A percentile compares a stretch with the other conserved stretches of the same genome.
phyloP scores from a whole-genome alignment of 2,113 vertebrate species.

The Syngnathoides biaculeatus region DNA sequence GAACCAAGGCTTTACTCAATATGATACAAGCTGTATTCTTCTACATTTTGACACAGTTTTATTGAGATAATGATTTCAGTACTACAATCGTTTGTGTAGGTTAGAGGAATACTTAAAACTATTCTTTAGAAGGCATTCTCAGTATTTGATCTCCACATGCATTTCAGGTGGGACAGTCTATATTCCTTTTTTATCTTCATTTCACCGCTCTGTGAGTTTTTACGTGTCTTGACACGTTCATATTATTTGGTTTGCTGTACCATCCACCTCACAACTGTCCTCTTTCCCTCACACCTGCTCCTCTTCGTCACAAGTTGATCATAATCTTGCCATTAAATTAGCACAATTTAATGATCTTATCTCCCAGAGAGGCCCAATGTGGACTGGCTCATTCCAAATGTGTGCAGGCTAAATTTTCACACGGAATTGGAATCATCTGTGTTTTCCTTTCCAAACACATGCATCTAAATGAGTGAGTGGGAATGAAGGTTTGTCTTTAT shows the following conservation, averaged over 20 bases:
- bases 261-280: not conserved
- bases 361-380: slow-evolving; percentile 35
- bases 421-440: slow-evolving; percentile 18
- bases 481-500: not conserved
- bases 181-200: too few relatives aligned
- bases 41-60: too few relatives aligned
- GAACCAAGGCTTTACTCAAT: too few relatives aligned
- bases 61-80: too few relatives aligned
- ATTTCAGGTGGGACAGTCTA: too few relatives aligned
- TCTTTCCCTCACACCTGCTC: slow-evolving; percentile 1
- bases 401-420: slow-evolving; percentile 12
- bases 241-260: not conserved
- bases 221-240: not conserved
- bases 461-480: not conserved
- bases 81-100: too few relatives aligned
- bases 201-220: not conserved
- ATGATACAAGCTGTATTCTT: too few relatives aligned
- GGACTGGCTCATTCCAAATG: slow-evolving; percentile 45
- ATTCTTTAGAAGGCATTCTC: too few relatives aligned
- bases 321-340: slow-evolving; percentile 54
- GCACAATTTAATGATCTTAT: slow-evolving; percentile 49
- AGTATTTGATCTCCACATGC: too few relatives aligned
- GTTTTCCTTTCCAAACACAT: not conserved
- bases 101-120: too few relatives aligned
- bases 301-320: slow-evolving; percentile 23